A percentile compares a stretch with the other conserved stretches of the same genome.
These are phyloP conservation scores for Papilio machaon DNA, from an alignment of 1,140 invertebrate species.

Conservation along the genomic window DNA sequence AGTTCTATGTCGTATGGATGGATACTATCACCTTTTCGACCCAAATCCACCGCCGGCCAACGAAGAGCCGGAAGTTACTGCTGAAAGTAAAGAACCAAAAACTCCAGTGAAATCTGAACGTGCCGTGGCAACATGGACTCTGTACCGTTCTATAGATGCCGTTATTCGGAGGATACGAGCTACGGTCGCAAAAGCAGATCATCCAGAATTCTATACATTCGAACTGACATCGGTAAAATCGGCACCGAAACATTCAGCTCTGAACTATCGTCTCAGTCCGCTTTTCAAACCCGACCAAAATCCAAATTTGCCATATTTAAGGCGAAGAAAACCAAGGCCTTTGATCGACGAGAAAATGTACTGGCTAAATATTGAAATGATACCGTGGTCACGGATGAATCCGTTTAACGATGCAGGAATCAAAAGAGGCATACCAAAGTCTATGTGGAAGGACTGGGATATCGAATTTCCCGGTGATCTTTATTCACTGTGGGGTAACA, in stretches of 20 bases:
- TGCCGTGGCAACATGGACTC: slow-evolving; percentile 65
- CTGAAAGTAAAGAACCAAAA: slow-evolving; percentile 49
- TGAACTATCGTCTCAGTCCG: slow-evolving; percentile 76
- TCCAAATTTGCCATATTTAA: slow-evolving; percentile 68
- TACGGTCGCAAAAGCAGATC: slow-evolving; percentile 46
- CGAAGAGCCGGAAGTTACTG: slow-evolving; percentile 50
- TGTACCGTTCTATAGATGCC: slow-evolving; percentile 61
- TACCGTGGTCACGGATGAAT: slow-evolving; percentile 82
- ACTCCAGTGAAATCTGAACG: slow-evolving; percentile 42
- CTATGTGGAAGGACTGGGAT: slow-evolving; percentile 83
- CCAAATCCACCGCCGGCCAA: slow-evolving; percentile 73
- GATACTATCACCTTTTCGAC: slow-evolving; percentile 83
- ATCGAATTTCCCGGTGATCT: slow-evolving; percentile 84
- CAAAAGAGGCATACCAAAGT: slow-evolving; percentile 73
- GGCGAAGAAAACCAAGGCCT: slow-evolving; percentile 56
- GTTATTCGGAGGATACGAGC: slow-evolving; percentile 61
- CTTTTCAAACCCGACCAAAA: slow-evolving; percentile 73
- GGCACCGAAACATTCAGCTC: slow-evolving; percentile 75
- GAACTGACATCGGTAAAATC: slow-evolving; percentile 81
- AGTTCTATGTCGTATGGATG: slow-evolving; percentile 80
- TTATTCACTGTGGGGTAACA: slow-evolving; percentile 82
- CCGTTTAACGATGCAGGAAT: slow-evolving; percentile 77
- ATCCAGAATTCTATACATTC: slow-evolving; percentile 80
- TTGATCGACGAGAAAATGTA: slow-evolving; percentile 80
- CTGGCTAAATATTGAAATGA: slow-evolving; percentile 80